These are phyloP conservation scores for Hylaea fasciaria DNA, from an alignment of 2,888 invertebrate species.

Conservation along the genomic window DNA sequence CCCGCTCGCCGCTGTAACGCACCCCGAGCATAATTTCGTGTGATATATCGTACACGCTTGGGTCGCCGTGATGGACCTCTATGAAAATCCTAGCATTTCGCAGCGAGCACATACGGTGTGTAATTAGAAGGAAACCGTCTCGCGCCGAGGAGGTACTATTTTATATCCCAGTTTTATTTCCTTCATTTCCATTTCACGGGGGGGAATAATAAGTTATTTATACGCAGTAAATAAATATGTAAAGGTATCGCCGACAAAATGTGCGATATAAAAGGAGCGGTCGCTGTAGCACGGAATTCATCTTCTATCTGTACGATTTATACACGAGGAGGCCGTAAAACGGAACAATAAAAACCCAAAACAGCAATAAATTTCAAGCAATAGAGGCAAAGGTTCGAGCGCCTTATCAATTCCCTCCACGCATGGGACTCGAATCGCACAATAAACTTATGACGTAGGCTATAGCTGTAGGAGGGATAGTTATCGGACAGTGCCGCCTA, in stretches of 20 bases:
- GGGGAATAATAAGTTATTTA: constrained; percentile 45
- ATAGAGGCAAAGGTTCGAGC: constrained; percentile 84
- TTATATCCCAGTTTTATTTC: constrained; percentile 35
- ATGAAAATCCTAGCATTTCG: constrained; percentile 67
- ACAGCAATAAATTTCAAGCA: constrained; percentile 85
- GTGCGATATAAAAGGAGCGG: constrained; percentile 75
- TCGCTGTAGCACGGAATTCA: constrained; percentile 78
- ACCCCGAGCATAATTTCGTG: constrained; percentile 80
- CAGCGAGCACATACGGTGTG: constrained; percentile 54
- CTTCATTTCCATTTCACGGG: constrained; percentile 39
- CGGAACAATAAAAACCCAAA: constrained; percentile 86
- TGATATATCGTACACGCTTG: constrained; percentile 79
- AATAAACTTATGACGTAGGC: constrained; percentile 81
- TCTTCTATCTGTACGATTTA: constrained; percentile 84
- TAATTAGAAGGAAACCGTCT: constrained; percentile 56
- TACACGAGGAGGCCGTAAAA: constrained; percentile 84
- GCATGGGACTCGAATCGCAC: constrained; percentile 76
- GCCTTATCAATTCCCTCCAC: constrained; percentile 84
- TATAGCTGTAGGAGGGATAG: constrained; percentile 42
- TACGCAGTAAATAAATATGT: constrained; percentile 53
- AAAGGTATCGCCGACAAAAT: constrained; percentile 61
- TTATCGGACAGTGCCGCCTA: constrained; percentile 10
- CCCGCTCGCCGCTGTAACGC: constrained; percentile 69
- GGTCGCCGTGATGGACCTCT: constrained; percentile 73
- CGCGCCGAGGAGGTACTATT: constrained; percentile 24